A percentile compares a stretch with the other conserved stretches of the same genome.
phyloP scores from a whole-genome alignment of 1,140 invertebrate genomes.

The Cryptotermes secundus region DNA sequence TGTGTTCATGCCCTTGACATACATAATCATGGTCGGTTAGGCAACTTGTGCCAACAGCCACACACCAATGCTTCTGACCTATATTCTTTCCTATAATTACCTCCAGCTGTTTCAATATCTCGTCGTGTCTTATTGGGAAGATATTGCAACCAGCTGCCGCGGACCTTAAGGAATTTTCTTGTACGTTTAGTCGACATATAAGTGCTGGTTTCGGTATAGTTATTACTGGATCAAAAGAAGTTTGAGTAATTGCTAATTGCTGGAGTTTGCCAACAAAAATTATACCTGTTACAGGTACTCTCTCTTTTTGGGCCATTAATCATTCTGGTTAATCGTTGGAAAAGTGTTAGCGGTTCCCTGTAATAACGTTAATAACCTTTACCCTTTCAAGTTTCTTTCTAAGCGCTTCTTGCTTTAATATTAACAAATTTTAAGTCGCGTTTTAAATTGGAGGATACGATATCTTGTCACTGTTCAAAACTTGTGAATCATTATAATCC shows the following conservation, averaged over 20 bases:
- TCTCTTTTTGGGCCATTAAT: background rate
- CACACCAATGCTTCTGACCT: no score
- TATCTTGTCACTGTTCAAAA: no score
- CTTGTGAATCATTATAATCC: no score
- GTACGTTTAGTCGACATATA: background rate
- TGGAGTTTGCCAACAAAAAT: background rate
- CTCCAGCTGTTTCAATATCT: background rate
- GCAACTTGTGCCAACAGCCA: no score
- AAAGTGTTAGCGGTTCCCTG: background rate
- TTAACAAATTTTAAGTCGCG: no score
- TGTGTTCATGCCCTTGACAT: no score
- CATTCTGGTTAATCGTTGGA: background rate
- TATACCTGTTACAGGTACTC: background rate
- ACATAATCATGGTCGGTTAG: no score
- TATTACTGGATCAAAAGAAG: background rate
- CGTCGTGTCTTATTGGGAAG: background rate
- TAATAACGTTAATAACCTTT: background rate
- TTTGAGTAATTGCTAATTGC: background rate
- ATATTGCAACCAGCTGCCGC: background rate
- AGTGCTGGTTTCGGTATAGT: background rate
- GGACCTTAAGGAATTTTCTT: background rate
- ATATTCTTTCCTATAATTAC: no score
- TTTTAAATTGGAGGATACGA: no score
- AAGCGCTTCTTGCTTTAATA: no score
- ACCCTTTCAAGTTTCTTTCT: no score